Conservation (phyloP, 2,888 invertebrate genomes). For the Eutolmus rufibarbis region DNA sequence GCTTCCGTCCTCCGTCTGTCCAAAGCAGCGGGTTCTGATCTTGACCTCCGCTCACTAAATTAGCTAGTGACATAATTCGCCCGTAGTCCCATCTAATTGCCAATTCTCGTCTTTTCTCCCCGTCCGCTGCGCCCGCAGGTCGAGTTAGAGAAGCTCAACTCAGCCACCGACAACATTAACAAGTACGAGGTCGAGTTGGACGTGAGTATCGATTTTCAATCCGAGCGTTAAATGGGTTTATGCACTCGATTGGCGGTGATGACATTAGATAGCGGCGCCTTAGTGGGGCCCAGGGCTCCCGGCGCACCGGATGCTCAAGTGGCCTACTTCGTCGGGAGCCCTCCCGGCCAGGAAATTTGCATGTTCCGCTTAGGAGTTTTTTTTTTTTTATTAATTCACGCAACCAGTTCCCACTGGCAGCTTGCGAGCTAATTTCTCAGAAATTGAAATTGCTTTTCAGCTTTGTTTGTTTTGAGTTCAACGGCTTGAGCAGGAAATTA, state of each 20-base stretch:
- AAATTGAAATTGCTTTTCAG: background rate
- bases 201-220: slow-evolving; percentile 62
- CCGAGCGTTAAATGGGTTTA: background rate
- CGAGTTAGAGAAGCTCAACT: slow-evolving; percentile 88
- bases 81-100: background rate
- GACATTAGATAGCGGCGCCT: background rate
- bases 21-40: background rate
- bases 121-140: slow-evolving; percentile 64
- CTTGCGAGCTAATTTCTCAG: background rate
- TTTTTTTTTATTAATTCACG: background rate
- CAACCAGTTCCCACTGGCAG: background rate
- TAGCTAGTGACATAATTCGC: background rate
- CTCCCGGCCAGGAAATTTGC: background rate
- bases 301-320: background rate
- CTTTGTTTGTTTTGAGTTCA: background rate
- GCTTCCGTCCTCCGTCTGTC: background rate
- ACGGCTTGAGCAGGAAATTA: background rate
- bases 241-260: slow-evolving; percentile 23
- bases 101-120: slow-evolving; percentile 48
- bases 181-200: slow-evolving; percentile 88
- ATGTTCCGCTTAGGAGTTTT: background rate
- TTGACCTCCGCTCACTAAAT: background rate
- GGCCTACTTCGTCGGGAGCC: background rate
- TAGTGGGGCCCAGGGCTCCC: background rate
- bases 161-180: slow-evolving; percentile 92